These are phyloP conservation scores for Alviniconcha strummeri DNA, from an alignment of 2,888 invertebrate genomes.

Conservation along the genomic window DNA sequence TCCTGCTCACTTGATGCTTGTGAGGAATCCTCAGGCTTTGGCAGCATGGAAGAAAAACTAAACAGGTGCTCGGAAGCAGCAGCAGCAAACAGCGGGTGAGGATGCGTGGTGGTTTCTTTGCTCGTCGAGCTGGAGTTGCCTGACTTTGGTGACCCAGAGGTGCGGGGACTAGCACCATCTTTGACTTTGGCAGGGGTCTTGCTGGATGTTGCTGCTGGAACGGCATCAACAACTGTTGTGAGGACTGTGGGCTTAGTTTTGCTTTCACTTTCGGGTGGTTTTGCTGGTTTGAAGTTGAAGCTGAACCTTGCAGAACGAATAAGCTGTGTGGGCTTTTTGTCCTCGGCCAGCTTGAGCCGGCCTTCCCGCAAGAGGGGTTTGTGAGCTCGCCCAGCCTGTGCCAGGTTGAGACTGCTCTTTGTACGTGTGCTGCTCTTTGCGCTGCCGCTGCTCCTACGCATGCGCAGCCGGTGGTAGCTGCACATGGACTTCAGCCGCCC, in stretches of 20 bases:
- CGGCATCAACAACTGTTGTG: too few relatives aligned
- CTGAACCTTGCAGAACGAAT: neutral
- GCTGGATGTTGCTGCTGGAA: too few relatives aligned
- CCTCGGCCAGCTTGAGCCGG: neutral
- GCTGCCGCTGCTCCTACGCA: neutral
- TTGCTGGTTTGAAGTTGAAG: neutral
- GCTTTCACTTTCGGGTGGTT: neutral
- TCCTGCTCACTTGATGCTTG: neutral
- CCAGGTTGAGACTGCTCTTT: slow-evolving; percentile 4
- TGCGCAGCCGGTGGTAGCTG: neutral
- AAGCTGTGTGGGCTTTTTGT: neutral
- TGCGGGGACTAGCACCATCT: too few relatives aligned
- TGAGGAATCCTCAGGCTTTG: neutral
- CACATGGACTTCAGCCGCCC: neutral
- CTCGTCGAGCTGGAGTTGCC: too few relatives aligned
- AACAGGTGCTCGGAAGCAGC: neutral
- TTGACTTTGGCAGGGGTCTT: too few relatives aligned
- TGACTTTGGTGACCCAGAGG: too few relatives aligned
- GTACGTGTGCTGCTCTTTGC: neutral
- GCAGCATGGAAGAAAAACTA: slow-evolving; percentile 9
- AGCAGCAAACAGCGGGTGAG: slow-evolving; percentile 3
- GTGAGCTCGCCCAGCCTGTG: neutral
- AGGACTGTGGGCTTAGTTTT: too few relatives aligned
- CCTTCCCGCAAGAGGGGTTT: slow-evolving; percentile 14
- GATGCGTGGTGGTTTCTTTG: neutral